Conservation (phyloP, 2,888 invertebrate species). For the Caenorhabditis auriculariae region DNA sequence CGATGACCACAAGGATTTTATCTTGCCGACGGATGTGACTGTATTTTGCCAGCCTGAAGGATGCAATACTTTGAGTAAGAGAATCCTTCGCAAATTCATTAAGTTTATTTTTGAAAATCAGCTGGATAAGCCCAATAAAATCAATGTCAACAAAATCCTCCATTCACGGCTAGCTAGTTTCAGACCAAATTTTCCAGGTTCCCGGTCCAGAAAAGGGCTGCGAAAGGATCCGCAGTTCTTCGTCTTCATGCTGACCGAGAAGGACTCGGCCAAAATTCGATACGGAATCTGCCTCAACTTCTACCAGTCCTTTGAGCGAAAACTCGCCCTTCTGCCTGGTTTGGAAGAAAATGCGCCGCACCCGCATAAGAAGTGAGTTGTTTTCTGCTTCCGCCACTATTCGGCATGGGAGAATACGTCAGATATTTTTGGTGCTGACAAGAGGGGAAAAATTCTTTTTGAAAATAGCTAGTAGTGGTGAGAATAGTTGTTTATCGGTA, state of each 20-base stretch:
- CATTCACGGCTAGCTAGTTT: no score
- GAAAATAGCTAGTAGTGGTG: constrained; percentile 6
- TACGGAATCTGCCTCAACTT: constrained; percentile 98
- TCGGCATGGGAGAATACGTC: constrained; percentile 7
- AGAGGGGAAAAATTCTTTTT: constrained; percentile 13
- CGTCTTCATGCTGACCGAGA: constrained; percentile 90
- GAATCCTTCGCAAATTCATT: background rate
- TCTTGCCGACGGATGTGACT: constrained; percentile 94
- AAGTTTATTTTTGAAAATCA: background rate
- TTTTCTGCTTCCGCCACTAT: no score
- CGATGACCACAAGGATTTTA: constrained; percentile 78
- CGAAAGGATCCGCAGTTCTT: constrained; percentile 87
- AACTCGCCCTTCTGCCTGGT: no score
- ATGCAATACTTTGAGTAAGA: constrained; percentile 77
- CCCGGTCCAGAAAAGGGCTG: constrained; percentile 72
- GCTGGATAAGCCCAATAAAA: background rate
- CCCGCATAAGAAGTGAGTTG: no score
- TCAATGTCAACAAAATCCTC: no score
- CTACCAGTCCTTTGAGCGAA: constrained; percentile 55
- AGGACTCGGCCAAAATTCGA: constrained; percentile 89
- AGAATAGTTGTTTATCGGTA: constrained; percentile 6
- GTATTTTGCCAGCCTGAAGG: constrained; percentile 99
- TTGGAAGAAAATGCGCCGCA: no score
- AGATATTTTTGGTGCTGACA: background rate
- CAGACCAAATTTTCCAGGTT: constrained; percentile 12